Conservation (phyloP, 1,140 invertebrate species). For the Halyomorpha halys region DNA sequence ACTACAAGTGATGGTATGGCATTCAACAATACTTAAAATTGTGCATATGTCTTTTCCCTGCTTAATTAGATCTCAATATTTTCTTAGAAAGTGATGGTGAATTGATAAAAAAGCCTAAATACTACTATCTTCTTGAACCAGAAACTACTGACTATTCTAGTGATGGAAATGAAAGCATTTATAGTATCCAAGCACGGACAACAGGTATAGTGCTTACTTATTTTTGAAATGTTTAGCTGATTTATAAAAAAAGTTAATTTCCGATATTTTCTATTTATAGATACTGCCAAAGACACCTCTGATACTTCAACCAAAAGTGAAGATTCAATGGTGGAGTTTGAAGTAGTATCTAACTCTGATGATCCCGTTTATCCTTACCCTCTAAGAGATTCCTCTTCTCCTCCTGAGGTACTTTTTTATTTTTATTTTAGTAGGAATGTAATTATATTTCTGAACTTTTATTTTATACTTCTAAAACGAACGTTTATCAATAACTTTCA, state of each 20-base stretch:
- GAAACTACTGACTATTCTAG: background rate
- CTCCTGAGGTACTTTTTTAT: background rate
- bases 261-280: background rate
- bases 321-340: conserved; percentile 2
- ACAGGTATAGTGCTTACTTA: background rate
- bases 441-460: no score
- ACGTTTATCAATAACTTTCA: no score
- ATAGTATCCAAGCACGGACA: background rate
- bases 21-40: no score
- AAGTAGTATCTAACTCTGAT: background rate
- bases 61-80: no score
- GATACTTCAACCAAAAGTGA: background rate
- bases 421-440: conserved; percentile 15
- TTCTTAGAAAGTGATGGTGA: background rate
- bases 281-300: conserved; percentile 1
- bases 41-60: no score
- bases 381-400: background rate
- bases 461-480: no score
- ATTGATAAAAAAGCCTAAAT: background rate
- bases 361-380: background rate
- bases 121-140: background rate
- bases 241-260: background rate
- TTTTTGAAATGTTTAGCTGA: background rate
- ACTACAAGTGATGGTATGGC: no score
- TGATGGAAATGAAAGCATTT: background rate